These are phyloP conservation scores for Lasioglossum calceatum DNA, from an alignment of 2,888 invertebrate genomes.

Conservation along the genomic window DNA sequence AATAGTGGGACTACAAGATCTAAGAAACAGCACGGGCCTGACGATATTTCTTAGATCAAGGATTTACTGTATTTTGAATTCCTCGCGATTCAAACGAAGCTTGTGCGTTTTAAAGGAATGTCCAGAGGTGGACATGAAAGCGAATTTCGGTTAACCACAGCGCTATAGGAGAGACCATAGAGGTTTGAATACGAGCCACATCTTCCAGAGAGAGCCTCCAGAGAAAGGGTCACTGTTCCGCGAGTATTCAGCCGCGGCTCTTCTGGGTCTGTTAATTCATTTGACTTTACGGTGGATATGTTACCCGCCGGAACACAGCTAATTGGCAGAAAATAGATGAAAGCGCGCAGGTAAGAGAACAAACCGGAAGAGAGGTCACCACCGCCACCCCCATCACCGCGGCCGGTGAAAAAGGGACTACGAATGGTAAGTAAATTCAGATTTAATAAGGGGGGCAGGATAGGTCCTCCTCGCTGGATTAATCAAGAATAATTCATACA, in stretches of 20 bases:
- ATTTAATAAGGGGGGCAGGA: background rate
- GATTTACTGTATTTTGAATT: no score
- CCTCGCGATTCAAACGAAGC: no score
- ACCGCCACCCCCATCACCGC: background rate
- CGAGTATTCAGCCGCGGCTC: background rate
- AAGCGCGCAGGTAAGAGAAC: conserved; percentile 1
- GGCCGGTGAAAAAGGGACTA: background rate
- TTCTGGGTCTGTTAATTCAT: background rate
- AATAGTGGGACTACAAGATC: no score
- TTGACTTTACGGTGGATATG: background rate
- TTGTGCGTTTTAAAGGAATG: background rate
- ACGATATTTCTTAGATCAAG: no score
- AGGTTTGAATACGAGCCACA: background rate
- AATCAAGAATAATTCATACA: no score
- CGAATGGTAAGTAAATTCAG: background rate
- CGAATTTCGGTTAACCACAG: background rate
- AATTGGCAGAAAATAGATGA: conserved; percentile 5
- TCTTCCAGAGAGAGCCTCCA: background rate
- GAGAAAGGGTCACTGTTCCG: background rate
- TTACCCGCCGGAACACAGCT: background rate
- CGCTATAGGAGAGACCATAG: background rate
- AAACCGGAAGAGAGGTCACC: background rate
- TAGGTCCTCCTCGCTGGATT: background rate
- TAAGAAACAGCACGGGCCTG: no score
- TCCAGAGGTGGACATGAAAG: background rate